A percentile compares a stretch with the other conserved stretches of the same genome.
phyloP scores from a whole-genome alignment of 2,888 invertebrate genomes.

The Ischnura elegans region DNA sequence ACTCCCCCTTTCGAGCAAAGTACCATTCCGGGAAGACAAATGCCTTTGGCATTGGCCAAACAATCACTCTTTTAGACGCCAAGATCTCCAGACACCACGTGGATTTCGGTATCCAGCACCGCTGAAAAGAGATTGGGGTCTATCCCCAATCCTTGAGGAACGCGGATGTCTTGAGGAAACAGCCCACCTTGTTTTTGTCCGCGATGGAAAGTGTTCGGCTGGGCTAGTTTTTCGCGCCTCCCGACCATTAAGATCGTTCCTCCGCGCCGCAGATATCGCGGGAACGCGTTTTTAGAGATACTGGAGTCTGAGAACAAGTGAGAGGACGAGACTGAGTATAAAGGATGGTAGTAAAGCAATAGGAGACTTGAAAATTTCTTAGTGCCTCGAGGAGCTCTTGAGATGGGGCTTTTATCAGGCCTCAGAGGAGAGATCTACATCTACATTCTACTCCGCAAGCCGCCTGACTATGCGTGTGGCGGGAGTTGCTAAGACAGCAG shows the following conservation, averaged over 20 bases:
- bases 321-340: not conserved
- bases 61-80: not conserved
- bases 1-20: too few species aligned
- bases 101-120: not conserved
- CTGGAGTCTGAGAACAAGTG: not conserved
- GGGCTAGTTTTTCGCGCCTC: not conserved
- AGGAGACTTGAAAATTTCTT: not conserved
- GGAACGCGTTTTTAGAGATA: not conserved
- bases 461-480: too few species aligned
- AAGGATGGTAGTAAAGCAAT: not conserved
- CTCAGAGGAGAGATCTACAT: too few species aligned
- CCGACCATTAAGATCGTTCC: slow-evolving; percentile 12
- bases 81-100: not conserved
- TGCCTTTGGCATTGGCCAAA: too few species aligned
- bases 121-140: not conserved
- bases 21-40: too few species aligned
- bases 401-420: too few species aligned
- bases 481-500: too few species aligned
- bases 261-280: not conserved
- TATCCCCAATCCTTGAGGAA: not conserved
- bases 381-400: not conserved
- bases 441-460: too few species aligned
- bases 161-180: slow-evolving; percentile 1
- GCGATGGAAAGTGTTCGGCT: not conserved
- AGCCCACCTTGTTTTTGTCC: not conserved